Evolutionary conservation across 53 echinoderm and acorn worm genomes (phyloP).

Genomic region (Patiria pectinifera): DNA sequence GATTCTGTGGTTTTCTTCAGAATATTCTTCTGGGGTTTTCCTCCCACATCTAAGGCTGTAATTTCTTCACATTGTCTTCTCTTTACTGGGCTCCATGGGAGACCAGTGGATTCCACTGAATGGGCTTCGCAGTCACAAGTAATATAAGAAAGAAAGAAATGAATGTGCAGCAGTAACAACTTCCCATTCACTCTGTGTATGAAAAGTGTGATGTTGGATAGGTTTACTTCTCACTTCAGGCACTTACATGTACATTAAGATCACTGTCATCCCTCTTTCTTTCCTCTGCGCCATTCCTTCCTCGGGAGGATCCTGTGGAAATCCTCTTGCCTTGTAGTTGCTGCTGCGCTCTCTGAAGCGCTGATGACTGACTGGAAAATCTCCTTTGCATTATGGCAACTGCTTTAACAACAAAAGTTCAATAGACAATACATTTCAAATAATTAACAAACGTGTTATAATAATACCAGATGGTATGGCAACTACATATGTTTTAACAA

Average conservation of each 20-base stretch:
- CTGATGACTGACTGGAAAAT: slow-evolving; percentile 55
- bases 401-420: neutral
- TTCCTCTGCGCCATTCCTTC: neutral
- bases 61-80: too few relatives aligned
- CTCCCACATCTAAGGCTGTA: too few relatives aligned
- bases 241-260: slow-evolving; percentile 53
- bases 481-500: too few relatives aligned
- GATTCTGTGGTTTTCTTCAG: too few relatives aligned
- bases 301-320: neutral
- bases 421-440: neutral
- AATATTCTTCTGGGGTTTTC: too few relatives aligned
- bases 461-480: neutral
- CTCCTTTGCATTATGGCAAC: slow-evolving; percentile 22
- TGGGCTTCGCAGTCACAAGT: too few relatives aligned
- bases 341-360: slow-evolving; percentile 56
- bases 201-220: too few relatives aligned
- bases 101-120: too few relatives aligned
- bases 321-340: slow-evolving; percentile 64
- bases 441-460: neutral
- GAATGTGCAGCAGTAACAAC: too few relatives aligned
- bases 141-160: too few relatives aligned
- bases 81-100: too few relatives aligned
- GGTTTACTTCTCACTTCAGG: neutral
- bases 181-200: too few relatives aligned
- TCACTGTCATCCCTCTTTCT: slow-evolving; percentile 51